phyloP scores from a whole-genome alignment of 1,140 invertebrate species.

The Andrena cerasifolii region DNA sequence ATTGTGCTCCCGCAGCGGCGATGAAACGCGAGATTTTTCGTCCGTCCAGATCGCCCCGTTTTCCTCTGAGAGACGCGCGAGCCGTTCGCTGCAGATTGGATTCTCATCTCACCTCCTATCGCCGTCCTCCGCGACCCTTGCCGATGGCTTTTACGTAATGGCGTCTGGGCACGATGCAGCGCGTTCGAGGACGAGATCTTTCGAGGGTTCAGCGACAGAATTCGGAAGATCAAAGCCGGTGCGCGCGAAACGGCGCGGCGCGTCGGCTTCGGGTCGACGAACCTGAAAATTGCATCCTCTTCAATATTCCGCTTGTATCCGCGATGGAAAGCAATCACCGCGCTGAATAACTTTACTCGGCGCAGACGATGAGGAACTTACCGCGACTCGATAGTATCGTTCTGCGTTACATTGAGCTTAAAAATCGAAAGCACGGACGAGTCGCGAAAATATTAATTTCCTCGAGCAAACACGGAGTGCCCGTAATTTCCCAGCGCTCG shows the following conservation, averaged over 20 bases:
- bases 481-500: neutral
- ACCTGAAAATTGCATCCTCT: neutral
- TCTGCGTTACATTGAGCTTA: too few relatives aligned
- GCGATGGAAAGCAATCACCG: too few relatives aligned
- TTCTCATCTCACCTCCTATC: slow-evolving; percentile 33
- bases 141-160: neutral
- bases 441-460: too few relatives aligned
- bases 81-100: neutral
- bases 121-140: neutral
- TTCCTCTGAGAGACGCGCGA: neutral
- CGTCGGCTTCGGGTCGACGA: neutral
- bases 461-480: neutral
- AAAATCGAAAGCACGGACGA: too few relatives aligned
- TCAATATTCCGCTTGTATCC: too few relatives aligned
- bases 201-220: too few relatives aligned
- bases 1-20: neutral
- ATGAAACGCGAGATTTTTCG: slow-evolving; percentile 23
- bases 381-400: too few relatives aligned
- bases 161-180: neutral
- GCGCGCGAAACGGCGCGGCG: neutral
- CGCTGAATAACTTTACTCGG: too few relatives aligned
- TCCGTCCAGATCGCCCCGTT: neutral
- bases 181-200: too few relatives aligned
- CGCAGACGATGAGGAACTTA: too few relatives aligned
- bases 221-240: neutral